Evolutionary conservation across 2,888 invertebrate species (phyloP), one percentile per base, ranked within the genome.

Genomic region (Troides helena): DNA sequence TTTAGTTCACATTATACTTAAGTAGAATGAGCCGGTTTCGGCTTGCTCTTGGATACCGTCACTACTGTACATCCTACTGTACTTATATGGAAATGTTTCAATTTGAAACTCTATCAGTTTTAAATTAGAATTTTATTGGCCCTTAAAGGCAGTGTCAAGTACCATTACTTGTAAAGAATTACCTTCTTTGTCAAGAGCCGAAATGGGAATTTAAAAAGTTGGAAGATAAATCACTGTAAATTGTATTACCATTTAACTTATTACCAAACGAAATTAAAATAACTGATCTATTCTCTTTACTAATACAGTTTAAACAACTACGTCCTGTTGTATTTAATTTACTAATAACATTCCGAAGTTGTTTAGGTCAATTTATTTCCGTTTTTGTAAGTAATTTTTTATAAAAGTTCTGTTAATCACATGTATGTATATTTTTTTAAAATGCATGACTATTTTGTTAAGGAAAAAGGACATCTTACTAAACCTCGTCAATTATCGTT

Each of bases 61-160:
- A 17, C 18, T 50, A 18, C 18, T 50, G 5, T 50, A 18, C 50
- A 50, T 5, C 17, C n/a, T 6, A 1, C 56, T 57, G 21, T 21
- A 57, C 57, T n/a, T 23, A 21, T 21, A 21, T 61, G 18, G 18
- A 43, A 56, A 62, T 23, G 46, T 68, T 57, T 68, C 62, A 25
- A 68, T 62, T 68, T 62, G 43, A 56, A 30, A 46, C 25, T 62
- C 43, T 36, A 57, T 68, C 43, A 46, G 25, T 36, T 68, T 62
- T 61, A 62, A 68, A 68, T 68, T 68, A 62, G 57, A 62, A 46
- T 68, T 68, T 68, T 68, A 68, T 68, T 46, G 30, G 57, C 58
- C 57, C 67, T 62, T 62, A 39, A 46, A 68, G 67, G 67, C 62
- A 67, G 61, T 62, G 39, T 56, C 67, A 21, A 30, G 67, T 62